Percentiles rank a stretch among this genome's conserved stretches.
Evolutionary conservation across 92 coral and sea anemone genomes (phyloP).

Genomic region (Porites divaricata): DNA sequence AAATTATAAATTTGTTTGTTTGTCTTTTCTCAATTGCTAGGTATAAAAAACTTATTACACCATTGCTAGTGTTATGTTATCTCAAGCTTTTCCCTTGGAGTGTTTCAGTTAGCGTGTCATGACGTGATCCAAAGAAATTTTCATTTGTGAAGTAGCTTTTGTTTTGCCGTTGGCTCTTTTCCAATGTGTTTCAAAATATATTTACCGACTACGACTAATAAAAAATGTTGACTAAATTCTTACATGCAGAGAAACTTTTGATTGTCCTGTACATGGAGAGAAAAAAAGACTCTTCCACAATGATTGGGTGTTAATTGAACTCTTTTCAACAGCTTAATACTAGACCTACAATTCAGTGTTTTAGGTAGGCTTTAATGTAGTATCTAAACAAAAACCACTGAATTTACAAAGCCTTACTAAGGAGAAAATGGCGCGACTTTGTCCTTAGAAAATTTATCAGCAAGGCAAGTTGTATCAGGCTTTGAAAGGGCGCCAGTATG

Average conservation of each 20-base stretch:
- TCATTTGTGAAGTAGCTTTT: background rate
- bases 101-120: slow-evolving; percentile 26
- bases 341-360: background rate
- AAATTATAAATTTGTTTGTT: no score
- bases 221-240: background rate
- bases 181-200: background rate
- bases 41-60: slow-evolving; percentile 12
- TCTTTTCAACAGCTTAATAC: background rate
- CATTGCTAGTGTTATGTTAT: slow-evolving; percentile 24
- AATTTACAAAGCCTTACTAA: no score
- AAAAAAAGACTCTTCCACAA: background rate
- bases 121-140: slow-evolving; percentile 36
- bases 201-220: no score
- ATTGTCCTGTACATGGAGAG: background rate
- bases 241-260: background rate
- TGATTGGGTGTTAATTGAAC: background rate
- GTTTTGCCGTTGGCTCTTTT: background rate
- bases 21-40: background rate
- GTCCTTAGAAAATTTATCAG: no score
- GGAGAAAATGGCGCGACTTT: no score
- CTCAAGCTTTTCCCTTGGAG: slow-evolving; percentile 28
- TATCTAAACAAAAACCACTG: no score
- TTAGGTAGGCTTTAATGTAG: no score
- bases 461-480: no score
- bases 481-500: no score